Base-by-base conservation (phyloP, 2,113 vertebrate genomes). In the Callipepla californica region DNA sequence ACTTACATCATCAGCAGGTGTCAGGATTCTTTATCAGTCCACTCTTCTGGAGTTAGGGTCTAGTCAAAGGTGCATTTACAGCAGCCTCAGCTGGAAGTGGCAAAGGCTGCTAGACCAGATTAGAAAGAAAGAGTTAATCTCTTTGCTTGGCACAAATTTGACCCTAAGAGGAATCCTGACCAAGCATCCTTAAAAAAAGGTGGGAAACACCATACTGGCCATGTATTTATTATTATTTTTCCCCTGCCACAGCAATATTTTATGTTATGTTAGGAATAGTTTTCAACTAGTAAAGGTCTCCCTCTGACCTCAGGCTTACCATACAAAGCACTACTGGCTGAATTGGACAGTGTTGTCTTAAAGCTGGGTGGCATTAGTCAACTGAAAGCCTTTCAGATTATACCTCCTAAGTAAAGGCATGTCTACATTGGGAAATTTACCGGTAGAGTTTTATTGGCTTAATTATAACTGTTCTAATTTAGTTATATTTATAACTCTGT, bases 331-430 rank as follows among this genome's bases (percentile, higher is more conserved):
- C 38, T 67, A 70, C 38, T 80, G 82, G 42, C 42, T 78, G 66
- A 72, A 23, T 30, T 59, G 47, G 68, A 50, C 0, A 0, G 38
- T 44, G 90, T 8, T 87, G 75, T 42, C 82, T 77, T 40, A 80
- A 69, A 78, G 70, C 74, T 82, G 87, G 69, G 61, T 91, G 87
- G 84, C 92, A 94, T 67, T 80, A 91, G 81, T 50, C 78, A 80
- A 0, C 44, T 85, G 67, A 90, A 94, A 87, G 73, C 50, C 19
- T 58, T 91, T 66, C 59, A 73, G 78, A 32, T 25, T 53, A 25
- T 58, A 26, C 44, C 48, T 69, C 72, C 59, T 70, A 93, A 92
- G 73, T 77, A 86, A 89, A 75, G 63, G 84, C 91, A 90, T 47
- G 50, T 50, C 74, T 79, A 5, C 32, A 2, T 38, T 38, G 59